Evolutionary conservation across 1,140 invertebrate species (phyloP).

Genomic region (Dendrolimus kikuchii): DNA sequence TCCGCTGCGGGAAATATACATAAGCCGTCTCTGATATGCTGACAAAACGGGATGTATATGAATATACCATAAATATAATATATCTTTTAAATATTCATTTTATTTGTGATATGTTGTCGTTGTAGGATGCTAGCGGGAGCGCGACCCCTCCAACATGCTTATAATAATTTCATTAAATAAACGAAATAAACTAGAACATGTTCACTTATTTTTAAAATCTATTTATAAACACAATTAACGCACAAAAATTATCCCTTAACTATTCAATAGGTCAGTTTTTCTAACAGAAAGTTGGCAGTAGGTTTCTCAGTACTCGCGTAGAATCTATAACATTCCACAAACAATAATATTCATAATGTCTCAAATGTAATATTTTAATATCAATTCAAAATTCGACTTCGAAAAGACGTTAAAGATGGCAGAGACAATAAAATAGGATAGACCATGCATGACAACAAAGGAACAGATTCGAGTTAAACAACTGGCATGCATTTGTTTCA

Average conservation of each 20-base stretch:
- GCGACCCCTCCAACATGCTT: slow-evolving; percentile 47
- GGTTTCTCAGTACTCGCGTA: slow-evolving; percentile 52
- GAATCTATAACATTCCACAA: slow-evolving; percentile 33
- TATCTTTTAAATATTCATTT: slow-evolving; percentile 8
- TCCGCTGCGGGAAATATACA: slow-evolving; percentile 9
- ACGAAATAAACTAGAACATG: slow-evolving; percentile 63
- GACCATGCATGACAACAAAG: slow-evolving; percentile 15
- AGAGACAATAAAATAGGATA: slow-evolving; percentile 10
- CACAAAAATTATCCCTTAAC: slow-evolving; percentile 58
- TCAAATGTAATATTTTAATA: slow-evolving; percentile 36
- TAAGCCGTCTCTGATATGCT: slow-evolving; percentile 12
- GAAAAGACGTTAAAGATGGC: slow-evolving; percentile 11
- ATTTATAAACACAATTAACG: slow-evolving; percentile 64
- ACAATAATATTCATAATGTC: no score
- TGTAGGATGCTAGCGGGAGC: slow-evolving; percentile 19
- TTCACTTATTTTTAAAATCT: slow-evolving; percentile 37
- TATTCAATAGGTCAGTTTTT: slow-evolving; percentile 40
- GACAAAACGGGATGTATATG: slow-evolving; percentile 18
- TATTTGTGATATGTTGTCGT: slow-evolving; percentile 40
- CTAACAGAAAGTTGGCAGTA: slow-evolving; percentile 67
- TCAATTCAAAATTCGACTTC: slow-evolving; percentile 51
- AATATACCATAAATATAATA: slow-evolving; percentile 22
- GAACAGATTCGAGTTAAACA: slow-evolving; percentile 20
- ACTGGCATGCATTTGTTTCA: slow-evolving; percentile 16
- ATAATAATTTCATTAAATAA: slow-evolving; percentile 59